Conservation (phyloP, 92 coral and sea anemone species). For the Montipora capitata region DNA sequence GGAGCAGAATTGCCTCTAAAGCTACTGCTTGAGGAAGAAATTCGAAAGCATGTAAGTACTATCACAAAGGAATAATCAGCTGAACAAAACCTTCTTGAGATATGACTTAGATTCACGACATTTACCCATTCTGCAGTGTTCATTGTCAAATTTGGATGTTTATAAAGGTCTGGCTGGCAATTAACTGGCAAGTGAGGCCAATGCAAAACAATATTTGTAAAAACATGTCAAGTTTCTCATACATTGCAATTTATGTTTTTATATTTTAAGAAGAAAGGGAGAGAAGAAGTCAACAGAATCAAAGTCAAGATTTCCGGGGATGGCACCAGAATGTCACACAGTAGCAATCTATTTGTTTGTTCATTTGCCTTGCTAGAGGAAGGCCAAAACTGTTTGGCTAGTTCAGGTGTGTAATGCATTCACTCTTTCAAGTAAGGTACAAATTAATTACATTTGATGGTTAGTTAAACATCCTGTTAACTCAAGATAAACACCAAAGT, state of each 20-base stretch:
- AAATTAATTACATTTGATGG: neutral
- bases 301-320: conserved; percentile 44
- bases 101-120: neutral
- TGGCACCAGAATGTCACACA: conserved; percentile 37
- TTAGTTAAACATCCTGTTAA: neutral
- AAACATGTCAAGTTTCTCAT: neutral
- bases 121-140: neutral
- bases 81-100: neutral
- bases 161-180: too few relatives aligned
- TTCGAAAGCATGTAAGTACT: conserved; percentile 33
- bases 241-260: conserved; percentile 3
- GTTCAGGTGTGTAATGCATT: conserved; percentile 24
- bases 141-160: too few relatives aligned
- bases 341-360: conserved; percentile 34
- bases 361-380: conserved; percentile 36
- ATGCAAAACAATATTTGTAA: neutral
- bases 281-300: neutral
- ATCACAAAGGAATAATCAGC: neutral
- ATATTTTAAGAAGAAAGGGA: neutral
- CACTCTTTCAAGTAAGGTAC: neutral
- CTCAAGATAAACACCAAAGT: neutral
- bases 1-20: conserved; percentile 54
- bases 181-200: too few relatives aligned
- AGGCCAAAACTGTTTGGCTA: conserved; percentile 21
- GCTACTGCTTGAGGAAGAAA: conserved; percentile 29